phyloP scores from a whole-genome alignment of 2,797 vertebrate species.

The Strix occidentalis region DNA sequence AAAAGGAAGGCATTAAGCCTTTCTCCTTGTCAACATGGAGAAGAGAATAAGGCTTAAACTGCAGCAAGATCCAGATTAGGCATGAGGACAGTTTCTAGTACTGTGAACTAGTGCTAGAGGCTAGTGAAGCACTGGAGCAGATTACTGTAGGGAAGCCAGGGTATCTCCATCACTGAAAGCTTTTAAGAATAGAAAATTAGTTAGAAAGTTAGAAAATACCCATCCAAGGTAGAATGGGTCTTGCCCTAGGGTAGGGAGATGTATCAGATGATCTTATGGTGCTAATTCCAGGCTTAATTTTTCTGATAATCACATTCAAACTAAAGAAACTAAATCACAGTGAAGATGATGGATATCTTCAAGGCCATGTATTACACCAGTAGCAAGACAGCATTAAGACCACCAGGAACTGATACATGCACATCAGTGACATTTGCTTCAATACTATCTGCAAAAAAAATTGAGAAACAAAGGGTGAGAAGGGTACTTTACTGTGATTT shows the following conservation, averaged over 20 bases:
- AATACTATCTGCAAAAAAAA: neutral
- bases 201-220: neutral
- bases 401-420: neutral
- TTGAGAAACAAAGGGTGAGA: neutral
- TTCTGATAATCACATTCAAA: neutral
- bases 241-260: neutral
- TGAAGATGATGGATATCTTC: neutral
- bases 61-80: neutral
- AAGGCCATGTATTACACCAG: neutral
- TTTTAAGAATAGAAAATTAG: neutral
- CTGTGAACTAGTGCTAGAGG: neutral
- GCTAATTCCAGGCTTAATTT: conserved; percentile 7
- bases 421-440: neutral
- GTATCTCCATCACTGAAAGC: neutral
- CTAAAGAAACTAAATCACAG: neutral
- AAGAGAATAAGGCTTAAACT: neutral
- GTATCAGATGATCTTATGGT: neutral
- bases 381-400: neutral
- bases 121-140: neutral
- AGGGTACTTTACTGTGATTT: neutral
- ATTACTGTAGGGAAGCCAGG: neutral
- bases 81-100: neutral
- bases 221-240: neutral
- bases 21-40: neutral
- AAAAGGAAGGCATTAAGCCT: neutral